Base-by-base conservation (phyloP, 1,140 invertebrate genomes). In the Meteorus sp. region DNA sequence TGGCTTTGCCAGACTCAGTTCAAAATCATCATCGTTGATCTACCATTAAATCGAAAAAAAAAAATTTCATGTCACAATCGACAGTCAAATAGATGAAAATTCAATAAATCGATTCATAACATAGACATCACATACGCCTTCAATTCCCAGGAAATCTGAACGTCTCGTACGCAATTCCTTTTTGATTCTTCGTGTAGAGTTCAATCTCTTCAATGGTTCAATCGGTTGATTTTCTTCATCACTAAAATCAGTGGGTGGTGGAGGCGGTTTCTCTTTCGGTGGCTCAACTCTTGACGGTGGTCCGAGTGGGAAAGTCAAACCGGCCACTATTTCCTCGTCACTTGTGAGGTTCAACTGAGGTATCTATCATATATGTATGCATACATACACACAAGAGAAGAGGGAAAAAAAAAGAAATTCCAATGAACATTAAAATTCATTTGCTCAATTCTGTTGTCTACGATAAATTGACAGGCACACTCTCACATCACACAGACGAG, bases 111-210 rank as follows among this genome's bases (percentile, higher is more conserved):
- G 2, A 39, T 39, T 39, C 17, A 39, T 39, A 33, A 33, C 8
- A 9, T 45, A 23, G 20, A 53, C 44, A 57, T 11, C 25, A 33
- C n/a, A 67, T 72, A 80, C 81, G 56, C 87, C 88, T 67, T 92
- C 90, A 61, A 94, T 87, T 27, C 92, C 92, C 13, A 94, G 79
- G 69, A 94, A 94, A 74, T 91, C 91, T 17, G 91, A 93, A 6
- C 92, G 85, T 65, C 93, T 90, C 65, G 88, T 89, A 7, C 89
- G 83, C 20, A 94, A 81, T 72, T 94, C 92, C 70, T 92, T 92
- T 67, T 92, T 93, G 51, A 94, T 92, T 53, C 91, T 84, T 54
- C 90, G 90, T 1, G 91, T 91, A 1, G 91, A 93, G 67, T 91
- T 92, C 44, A 89, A 83, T 56, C 89, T 83, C 66, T 87, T 88